Conservation (phyloP, 2,888 invertebrate species). For the Sphaerophoria rueppellii region DNA sequence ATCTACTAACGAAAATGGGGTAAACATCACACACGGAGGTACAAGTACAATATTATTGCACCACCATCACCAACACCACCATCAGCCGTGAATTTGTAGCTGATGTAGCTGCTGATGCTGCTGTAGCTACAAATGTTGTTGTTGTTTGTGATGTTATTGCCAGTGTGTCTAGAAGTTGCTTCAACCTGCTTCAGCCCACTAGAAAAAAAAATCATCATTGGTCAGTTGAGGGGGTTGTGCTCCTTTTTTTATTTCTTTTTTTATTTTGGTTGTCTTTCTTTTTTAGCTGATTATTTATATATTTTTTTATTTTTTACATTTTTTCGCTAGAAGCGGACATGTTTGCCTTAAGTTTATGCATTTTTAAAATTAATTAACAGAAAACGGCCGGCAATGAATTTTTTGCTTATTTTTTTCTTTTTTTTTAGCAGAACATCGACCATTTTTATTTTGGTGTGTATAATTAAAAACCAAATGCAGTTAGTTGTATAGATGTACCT, state of each 20-base stretch:
- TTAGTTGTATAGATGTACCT: not conserved
- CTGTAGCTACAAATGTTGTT: slow-evolving; percentile 1
- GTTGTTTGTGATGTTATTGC: slow-evolving; percentile 44
- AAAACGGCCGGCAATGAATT: slow-evolving; percentile 46
- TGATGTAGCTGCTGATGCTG: slow-evolving; percentile 37
- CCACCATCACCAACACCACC: slow-evolving; percentile 40
- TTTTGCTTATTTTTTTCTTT: slow-evolving; percentile 33
- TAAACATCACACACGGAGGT: slow-evolving; percentile 64
- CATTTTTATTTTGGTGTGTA: slow-evolving; percentile 31
- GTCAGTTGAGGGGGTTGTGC: slow-evolving; percentile 62
- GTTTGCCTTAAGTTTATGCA: slow-evolving; percentile 69
- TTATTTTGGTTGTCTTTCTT: slow-evolving; percentile 45
- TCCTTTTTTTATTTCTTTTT: slow-evolving; percentile 47
- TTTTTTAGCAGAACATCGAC: slow-evolving; percentile 25
- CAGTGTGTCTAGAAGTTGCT: slow-evolving; percentile 17
- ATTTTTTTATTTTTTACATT: slow-evolving; percentile 23
- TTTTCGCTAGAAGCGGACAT: slow-evolving; percentile 58
- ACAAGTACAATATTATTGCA: slow-evolving; percentile 67
- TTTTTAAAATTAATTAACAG: slow-evolving; percentile 73
- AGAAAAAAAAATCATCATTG: slow-evolving; percentile 54
- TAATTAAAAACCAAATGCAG: slow-evolving; percentile 56
- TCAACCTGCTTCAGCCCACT: slow-evolving; percentile 27
- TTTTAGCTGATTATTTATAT: slow-evolving; percentile 61
- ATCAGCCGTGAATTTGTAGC: slow-evolving; percentile 14
- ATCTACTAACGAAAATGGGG: slow-evolving; percentile 73